Evolutionary conservation across 2,113 vertebrate species (phyloP).

Genomic region (Agelaius tricolor): DNA sequence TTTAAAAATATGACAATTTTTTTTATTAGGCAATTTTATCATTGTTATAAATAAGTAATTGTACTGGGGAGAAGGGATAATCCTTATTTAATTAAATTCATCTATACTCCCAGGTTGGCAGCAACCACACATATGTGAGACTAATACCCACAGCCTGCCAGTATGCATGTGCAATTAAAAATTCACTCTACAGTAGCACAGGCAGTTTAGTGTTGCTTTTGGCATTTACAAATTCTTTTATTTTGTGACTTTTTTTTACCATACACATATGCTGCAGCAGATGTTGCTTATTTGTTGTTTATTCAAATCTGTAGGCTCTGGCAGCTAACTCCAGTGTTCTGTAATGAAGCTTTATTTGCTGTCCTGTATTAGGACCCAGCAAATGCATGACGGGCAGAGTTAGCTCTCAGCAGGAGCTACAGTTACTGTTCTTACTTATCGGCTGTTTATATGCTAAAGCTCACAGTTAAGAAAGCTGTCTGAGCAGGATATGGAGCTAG

Average conservation of each 20-base stretch:
- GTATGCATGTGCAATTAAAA: slow-evolving; percentile 87
- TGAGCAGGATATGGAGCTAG: slow-evolving; percentile 37
- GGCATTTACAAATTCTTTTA: slow-evolving; percentile 90
- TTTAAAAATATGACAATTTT: slow-evolving; percentile 77
- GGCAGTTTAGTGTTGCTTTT: slow-evolving; percentile 88
- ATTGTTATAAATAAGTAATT: slow-evolving; percentile 91
- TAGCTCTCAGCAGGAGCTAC: slow-evolving; percentile 71
- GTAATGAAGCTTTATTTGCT: slow-evolving; percentile 83
- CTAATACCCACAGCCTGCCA: slow-evolving; percentile 85
- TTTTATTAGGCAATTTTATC: slow-evolving; percentile 85
- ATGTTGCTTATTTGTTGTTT: slow-evolving; percentile 90
- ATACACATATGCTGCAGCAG: slow-evolving; percentile 88
- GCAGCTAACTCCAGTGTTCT: slow-evolving; percentile 85
- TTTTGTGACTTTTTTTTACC: slow-evolving; percentile 85
- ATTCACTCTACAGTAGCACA: slow-evolving; percentile 85
- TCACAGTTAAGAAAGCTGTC: slow-evolving; percentile 41
- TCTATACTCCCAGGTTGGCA: slow-evolving; percentile 88
- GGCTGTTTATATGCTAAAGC: slow-evolving; percentile 69
- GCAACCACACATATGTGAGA: slow-evolving; percentile 86
- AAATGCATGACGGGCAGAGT: slow-evolving; percentile 70
- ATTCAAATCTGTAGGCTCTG: slow-evolving; percentile 86
- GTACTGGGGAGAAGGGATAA: slow-evolving; percentile 86
- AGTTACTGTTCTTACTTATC: slow-evolving; percentile 73
- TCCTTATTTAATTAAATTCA: slow-evolving; percentile 91
- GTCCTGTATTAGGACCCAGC: slow-evolving; percentile 78